These are phyloP conservation scores for Melipona beecheii DNA, from an alignment of 2,888 invertebrate species.

Conservation along the genomic window DNA sequence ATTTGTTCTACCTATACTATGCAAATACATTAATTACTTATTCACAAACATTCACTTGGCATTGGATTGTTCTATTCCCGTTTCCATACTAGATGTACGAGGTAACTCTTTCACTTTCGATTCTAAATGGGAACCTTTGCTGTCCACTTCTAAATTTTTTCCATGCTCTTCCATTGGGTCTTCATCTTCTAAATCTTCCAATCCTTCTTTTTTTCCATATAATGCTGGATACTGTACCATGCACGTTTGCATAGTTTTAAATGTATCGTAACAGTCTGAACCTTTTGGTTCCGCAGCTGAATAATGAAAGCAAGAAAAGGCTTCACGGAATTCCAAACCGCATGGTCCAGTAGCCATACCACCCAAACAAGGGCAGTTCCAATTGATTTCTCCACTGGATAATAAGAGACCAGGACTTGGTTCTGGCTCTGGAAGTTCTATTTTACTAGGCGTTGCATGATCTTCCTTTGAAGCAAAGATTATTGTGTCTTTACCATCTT, in stretches of 20 bases:
- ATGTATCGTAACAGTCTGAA: slow-evolving; percentile 95
- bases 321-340: slow-evolving; percentile 95
- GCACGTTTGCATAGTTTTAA: slow-evolving; percentile 95
- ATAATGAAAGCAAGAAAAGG: slow-evolving; percentile 97
- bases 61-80: slow-evolving; percentile 54
- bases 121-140: slow-evolving; percentile 9
- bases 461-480: slow-evolving; percentile 93
- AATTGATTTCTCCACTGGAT: slow-evolving; percentile 95
- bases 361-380: slow-evolving; percentile 98
- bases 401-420: slow-evolving; percentile 92
- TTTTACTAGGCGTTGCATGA: slow-evolving; percentile 89
- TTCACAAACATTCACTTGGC: slow-evolving; percentile 47
- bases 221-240: slow-evolving; percentile 94
- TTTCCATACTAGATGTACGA: slow-evolving; percentile 42
- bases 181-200: slow-evolving; percentile 85
- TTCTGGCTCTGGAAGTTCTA: slow-evolving; percentile 89
- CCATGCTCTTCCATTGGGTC: slow-evolving; percentile 28
- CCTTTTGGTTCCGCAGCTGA: slow-evolving; percentile 96
- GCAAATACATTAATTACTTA: slow-evolving; percentile 13
- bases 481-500: slow-evolving; percentile 91
- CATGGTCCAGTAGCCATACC: slow-evolving; percentile 99
- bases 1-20: slow-evolving; percentile 36
- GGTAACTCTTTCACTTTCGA: slow-evolving; percentile 31
- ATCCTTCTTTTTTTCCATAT: slow-evolving; percentile 90
- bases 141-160: slow-evolving; percentile 1